Percentiles rank a stretch among this genome's conserved stretches.
Evolutionary conservation across 2,113 vertebrate genomes (phyloP).

Genomic region (Hymenochirus boettgeri): DNA sequence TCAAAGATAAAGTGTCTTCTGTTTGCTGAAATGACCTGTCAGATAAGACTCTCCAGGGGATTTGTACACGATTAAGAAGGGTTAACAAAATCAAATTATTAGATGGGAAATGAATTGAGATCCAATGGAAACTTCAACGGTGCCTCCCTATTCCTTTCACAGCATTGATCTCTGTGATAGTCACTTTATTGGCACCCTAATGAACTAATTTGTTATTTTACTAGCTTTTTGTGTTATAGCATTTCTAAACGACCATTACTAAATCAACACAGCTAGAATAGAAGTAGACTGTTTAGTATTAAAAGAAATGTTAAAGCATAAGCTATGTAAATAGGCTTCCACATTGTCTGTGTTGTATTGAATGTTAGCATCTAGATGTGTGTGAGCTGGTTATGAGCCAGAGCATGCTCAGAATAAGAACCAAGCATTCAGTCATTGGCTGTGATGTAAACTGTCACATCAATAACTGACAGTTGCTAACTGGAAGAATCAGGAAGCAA

Average conservation of each 20-base stretch:
- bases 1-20: slow-evolving; percentile 5
- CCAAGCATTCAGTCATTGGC: too few relatives aligned
- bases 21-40: neutral
- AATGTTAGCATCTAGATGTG: too few relatives aligned
- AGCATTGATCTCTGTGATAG: slow-evolving; percentile 36
- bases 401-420: too few relatives aligned
- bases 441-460: too few relatives aligned
- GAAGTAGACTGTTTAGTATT: neutral
- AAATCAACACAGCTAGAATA: neutral
- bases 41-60: neutral
- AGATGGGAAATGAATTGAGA: slow-evolving; percentile 9
- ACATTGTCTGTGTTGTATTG: too few relatives aligned
- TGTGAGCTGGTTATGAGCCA: too few relatives aligned
- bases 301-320: too few relatives aligned
- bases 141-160: slow-evolving; percentile 5
- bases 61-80: neutral
- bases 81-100: slow-evolving; percentile 22
- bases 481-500: too few relatives aligned
- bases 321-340: too few relatives aligned
- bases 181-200: slow-evolving; percentile 33
- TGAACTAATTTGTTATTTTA: slow-evolving; percentile 42
- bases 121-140: slow-evolving; percentile 13
- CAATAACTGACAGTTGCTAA: too few relatives aligned
- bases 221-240: slow-evolving; percentile 15
- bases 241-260: slow-evolving; percentile 7